Evolutionary conservation across 2,113 vertebrate species (phyloP).

Genomic region (Tyrannus savana): DNA sequence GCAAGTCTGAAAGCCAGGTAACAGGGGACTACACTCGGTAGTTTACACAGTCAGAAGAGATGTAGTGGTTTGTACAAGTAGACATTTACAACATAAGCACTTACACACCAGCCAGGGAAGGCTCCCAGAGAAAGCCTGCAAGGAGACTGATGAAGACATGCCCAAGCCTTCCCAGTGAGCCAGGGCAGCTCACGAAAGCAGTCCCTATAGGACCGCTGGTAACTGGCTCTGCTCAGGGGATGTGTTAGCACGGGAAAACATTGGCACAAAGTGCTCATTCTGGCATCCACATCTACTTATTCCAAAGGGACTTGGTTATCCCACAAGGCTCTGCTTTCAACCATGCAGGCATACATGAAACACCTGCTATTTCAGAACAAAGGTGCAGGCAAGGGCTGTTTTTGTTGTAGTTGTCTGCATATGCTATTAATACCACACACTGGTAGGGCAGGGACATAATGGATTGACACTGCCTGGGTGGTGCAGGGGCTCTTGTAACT

Average conservation of each 20-base stretch:
- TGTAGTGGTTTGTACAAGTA: neutral
- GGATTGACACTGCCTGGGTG: rapidly evolving
- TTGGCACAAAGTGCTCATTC: neutral
- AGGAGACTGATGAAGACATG: neutral
- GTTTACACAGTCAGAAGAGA: neutral
- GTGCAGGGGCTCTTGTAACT: neutral
- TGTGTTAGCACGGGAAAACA: neutral
- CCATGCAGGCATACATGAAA: rapidly evolving
- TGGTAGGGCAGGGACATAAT: neutral
- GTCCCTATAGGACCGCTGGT: neutral
- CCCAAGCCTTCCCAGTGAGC: neutral
- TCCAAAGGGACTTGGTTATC: neutral
- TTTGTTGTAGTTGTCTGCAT: neutral
- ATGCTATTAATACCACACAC: neutral
- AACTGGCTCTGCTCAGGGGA: neutral
- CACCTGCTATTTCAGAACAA: neutral
- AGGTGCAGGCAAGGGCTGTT: neutral
- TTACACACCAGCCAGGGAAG: neutral
- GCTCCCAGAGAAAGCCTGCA: neutral
- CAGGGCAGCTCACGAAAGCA: neutral
- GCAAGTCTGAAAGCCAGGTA: neutral
- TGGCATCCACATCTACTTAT: neutral
- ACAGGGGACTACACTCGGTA: neutral
- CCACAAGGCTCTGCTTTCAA: neutral
- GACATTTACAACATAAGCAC: neutral